These are phyloP conservation scores for Centruroides sculpturatus DNA, from an alignment of 1,140 invertebrate genomes.

Conservation along the genomic window DNA sequence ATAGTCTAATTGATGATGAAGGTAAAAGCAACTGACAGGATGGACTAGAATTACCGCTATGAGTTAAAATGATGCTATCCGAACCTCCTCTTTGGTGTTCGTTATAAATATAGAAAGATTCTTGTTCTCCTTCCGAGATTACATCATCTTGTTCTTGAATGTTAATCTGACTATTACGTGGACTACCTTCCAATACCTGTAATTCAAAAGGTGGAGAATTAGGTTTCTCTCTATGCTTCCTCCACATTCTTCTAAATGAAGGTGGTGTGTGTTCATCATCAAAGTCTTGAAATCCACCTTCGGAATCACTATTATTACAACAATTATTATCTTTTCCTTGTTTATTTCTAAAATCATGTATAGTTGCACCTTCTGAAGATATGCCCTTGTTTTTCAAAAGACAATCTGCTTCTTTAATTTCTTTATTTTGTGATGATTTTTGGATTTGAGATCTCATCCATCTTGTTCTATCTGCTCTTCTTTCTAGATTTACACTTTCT, in stretches of 20 bases:
- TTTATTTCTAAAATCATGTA: slow-evolving; percentile 1
- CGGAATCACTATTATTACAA: neutral
- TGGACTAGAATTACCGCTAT: too few relatives aligned
- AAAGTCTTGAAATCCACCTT: neutral
- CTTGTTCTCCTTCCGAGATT: slow-evolving; percentile 5
- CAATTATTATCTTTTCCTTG: too few relatives aligned
- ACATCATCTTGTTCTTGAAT: slow-evolving; percentile 6
- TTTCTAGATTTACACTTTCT: slow-evolving; percentile 6
- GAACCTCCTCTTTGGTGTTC: too few relatives aligned
- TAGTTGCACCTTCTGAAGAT: slow-evolving; percentile 1
- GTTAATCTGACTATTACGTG: slow-evolving; percentile 8
- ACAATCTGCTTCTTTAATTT: slow-evolving; percentile 10
- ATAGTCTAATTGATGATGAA: too few relatives aligned
- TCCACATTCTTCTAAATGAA: neutral
- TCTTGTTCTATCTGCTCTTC: slow-evolving; percentile 6
- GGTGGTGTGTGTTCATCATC: neutral
- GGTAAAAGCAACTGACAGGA: too few relatives aligned
- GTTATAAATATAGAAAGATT: too few relatives aligned
- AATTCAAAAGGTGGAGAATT: slow-evolving; percentile 3
- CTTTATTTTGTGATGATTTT: slow-evolving; percentile 1
- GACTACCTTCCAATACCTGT: slow-evolving; percentile 10
- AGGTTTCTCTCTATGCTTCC: neutral
- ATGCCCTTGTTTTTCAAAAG: slow-evolving; percentile 1
- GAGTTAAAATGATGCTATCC: too few relatives aligned
- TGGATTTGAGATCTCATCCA: slow-evolving; percentile 6